Conservation (phyloP, 2,797 vertebrate species). For the Spinus pinus region DNA sequence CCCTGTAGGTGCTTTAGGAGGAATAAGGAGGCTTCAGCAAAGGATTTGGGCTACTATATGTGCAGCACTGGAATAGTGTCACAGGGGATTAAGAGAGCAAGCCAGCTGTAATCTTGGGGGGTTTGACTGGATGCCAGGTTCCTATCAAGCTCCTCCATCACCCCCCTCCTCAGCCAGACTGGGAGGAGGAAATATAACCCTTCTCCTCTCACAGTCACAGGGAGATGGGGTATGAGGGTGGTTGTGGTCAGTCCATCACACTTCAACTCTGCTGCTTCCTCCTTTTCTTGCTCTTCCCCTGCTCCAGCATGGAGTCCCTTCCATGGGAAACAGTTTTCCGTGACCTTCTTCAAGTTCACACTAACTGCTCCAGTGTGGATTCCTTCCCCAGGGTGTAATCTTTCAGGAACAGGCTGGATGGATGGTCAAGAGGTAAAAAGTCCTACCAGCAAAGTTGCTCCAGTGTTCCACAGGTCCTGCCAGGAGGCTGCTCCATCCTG, state of each 20-base stretch:
- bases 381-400: not conserved
- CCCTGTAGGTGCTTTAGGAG: not conserved
- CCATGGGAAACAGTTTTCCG: not conserved
- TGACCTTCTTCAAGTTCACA: not conserved
- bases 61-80: not conserved
- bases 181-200: not conserved
- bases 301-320: not conserved
- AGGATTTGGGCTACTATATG: not conserved
- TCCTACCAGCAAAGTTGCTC: not conserved
- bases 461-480: not conserved
- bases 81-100: not conserved
- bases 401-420: not conserved
- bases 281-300: not conserved
- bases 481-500: not conserved
- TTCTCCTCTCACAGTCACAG: not conserved
- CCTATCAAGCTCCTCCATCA: not conserved
- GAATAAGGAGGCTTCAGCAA: constrained; percentile 1
- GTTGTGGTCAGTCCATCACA: not conserved
- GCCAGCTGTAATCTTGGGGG: not conserved
- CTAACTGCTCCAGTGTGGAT: not conserved
- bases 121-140: not conserved
- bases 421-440: not conserved
- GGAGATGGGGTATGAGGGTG: too few species aligned
- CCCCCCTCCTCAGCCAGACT: not conserved
- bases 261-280: not conserved